A percentile compares a stretch with the other conserved stretches of the same genome.
Evolutionary conservation across 2,888 invertebrate species (phyloP).

Genomic region (Melipona bicolor): DNA sequence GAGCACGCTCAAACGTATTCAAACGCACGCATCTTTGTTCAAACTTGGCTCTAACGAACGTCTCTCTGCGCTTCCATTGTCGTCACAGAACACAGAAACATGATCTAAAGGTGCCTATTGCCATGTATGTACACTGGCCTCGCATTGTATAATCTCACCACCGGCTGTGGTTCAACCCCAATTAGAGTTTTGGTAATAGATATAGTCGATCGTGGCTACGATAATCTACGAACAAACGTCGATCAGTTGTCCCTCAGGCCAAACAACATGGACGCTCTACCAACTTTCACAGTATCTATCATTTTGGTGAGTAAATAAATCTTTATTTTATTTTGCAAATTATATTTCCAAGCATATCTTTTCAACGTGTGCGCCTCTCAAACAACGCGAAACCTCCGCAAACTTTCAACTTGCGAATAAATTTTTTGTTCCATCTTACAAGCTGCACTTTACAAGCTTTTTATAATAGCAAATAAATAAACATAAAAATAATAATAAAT

Average conservation of each 20-base stretch:
- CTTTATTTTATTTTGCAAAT: no score
- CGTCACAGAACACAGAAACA: constrained; percentile 48
- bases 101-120: constrained; percentile 50
- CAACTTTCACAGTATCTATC: background rate
- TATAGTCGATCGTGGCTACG: constrained; percentile 13
- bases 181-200: constrained; percentile 57
- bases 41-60: constrained; percentile 42
- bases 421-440: no score
- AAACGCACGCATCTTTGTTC: constrained; percentile 44
- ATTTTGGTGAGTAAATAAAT: background rate
- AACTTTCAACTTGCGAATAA: no score
- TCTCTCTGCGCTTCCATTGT: constrained; percentile 65
- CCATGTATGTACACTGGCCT: constrained; percentile 45
- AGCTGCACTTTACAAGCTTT: no score
- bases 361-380: no score
- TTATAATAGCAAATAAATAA: no score
- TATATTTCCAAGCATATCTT: no score
- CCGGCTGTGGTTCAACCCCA: constrained; percentile 52
- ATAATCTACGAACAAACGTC: constrained; percentile 6
- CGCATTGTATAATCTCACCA: constrained; percentile 45
- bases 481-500: no score
- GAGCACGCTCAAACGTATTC: constrained; percentile 43
- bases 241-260: background rate
- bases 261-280: background rate
- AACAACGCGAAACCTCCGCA: no score